Base-by-base conservation (phyloP, 92 coral and sea anemone species). In the Hydrozoanthus gracilis region DNA sequence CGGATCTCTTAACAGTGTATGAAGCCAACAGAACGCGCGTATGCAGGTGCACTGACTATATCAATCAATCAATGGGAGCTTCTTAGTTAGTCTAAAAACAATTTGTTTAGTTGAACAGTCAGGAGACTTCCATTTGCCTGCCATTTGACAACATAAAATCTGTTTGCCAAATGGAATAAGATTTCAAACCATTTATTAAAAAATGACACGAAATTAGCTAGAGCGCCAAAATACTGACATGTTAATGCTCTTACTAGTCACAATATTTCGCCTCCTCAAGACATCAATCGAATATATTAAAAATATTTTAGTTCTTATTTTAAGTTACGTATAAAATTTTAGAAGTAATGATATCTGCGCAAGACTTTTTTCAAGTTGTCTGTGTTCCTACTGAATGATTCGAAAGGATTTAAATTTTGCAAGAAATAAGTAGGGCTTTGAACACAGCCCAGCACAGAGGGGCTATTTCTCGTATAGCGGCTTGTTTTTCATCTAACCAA, bases 61-160 rank as follows among this genome's bases (percentile, higher is more conserved):
- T 76, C 82, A 44, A 80, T 80, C 85, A 80, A 80, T 80, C 85
- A 80, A 14, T 65, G 60, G 16, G 11, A 80, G 18, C 72, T 27
- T 0, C 39, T 67, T 45, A 65, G 85, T 58, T n/a, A 64, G 85
- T 80, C 85, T 49, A 66, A 80, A 80, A 80, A 65, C 85, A 80
- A 80, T 80, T 80, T 65, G 48, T 80, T 64, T 80, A 80, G 60
- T 11, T 20, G 60, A 62, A 35, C 74, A 80, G 85, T 80, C 85
- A 15, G 16, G 48, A 17, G 74, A 80, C 44, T 65, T 47, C 51
- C 85, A 80, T 80, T 80, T 80, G 58, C 11, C 73, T 52, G 75
- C 74, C 74, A 80, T 51, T 15, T 27, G 85, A 65, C 69, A 66
- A 48, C 74, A 66, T 17, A 64, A 79, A 80, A 27, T 56, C 27